Percentiles rank a stretch among this genome's conserved stretches.
phyloP scores from a whole-genome alignment of 1,140 invertebrate genomes.

The Proctacanthus coquilletti region DNA sequence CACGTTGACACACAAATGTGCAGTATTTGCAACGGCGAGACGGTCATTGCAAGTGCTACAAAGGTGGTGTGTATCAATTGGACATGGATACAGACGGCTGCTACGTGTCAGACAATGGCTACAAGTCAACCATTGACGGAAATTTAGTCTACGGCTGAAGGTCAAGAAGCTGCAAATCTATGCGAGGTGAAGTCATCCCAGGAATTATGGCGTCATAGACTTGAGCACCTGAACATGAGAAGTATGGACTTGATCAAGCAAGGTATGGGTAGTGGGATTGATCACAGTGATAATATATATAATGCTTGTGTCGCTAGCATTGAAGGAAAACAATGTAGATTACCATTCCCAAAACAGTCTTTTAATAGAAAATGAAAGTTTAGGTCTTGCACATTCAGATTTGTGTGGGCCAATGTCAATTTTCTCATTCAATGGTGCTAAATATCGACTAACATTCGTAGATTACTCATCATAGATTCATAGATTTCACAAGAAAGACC shows the following conservation, averaged over 20 bases:
- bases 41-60: conserved; percentile 9
- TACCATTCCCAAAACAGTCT: conserved; percentile 9
- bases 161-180: not conserved
- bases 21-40: conserved; percentile 10
- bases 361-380: not conserved
- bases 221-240: conserved; percentile 9
- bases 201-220: conserved; percentile 6
- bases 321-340: conserved; percentile 7
- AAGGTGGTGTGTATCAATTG: conserved; percentile 10
- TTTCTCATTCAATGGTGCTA: not conserved
- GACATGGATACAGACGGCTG: conserved; percentile 5
- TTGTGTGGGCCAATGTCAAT: not conserved
- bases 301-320: conserved; percentile 9
- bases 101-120: not conserved
- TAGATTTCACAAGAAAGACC: not conserved
- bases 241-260: conserved; percentile 11
- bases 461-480: no score
- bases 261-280: conserved; percentile 12
- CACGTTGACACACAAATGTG: conserved; percentile 8
- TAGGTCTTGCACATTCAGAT: not conserved
- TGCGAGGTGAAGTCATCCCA: not conserved
- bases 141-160: no score
- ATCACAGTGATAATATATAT: conserved; percentile 7
- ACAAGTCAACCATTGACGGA: not conserved
- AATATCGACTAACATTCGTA: not conserved